Percentiles rank a stretch among this genome's conserved stretches.
phyloP scores from a whole-genome alignment of 1,140 invertebrate species.

The Listronotus bonariensis region DNA sequence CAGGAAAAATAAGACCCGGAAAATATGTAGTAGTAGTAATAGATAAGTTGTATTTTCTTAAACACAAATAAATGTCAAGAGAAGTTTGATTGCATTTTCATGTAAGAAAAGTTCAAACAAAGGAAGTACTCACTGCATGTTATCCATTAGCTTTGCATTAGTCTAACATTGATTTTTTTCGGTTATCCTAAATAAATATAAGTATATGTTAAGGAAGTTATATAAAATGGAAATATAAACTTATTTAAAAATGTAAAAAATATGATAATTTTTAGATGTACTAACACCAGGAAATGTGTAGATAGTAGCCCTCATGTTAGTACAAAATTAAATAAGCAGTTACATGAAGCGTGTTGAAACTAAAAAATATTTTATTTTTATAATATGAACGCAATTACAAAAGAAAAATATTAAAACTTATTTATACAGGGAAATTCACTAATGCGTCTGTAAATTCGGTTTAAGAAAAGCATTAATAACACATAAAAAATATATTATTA shows the following conservation, averaged over 20 bases:
- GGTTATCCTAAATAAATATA: constrained; percentile 22
- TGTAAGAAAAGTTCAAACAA: constrained; percentile 15
- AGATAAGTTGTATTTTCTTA: no score
- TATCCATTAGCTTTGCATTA: constrained; percentile 19
- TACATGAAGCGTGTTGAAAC: no score
- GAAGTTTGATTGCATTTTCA: constrained; percentile 1
- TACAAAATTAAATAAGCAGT: constrained; percentile 1
- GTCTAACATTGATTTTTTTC: background rate
- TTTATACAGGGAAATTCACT: no score
- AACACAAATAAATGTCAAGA: background rate
- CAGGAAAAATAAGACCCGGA: no score
- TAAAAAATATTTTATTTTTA: no score
- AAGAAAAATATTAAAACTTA: no score
- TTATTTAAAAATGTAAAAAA: constrained; percentile 29
- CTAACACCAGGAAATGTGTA: constrained; percentile 33
- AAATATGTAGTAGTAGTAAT: no score
- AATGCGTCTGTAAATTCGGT: no score
- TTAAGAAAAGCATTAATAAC: no score
- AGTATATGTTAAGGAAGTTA: constrained; percentile 26
- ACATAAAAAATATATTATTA: no score
- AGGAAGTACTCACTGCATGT: constrained; percentile 25
- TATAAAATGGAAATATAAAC: constrained; percentile 18
- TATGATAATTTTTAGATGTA: constrained; percentile 22
- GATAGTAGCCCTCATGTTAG: constrained; percentile 36
- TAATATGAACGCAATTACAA: no score